Conservation (phyloP, 2,888 invertebrate species). For the Eumacrocentrus americanus region DNA sequence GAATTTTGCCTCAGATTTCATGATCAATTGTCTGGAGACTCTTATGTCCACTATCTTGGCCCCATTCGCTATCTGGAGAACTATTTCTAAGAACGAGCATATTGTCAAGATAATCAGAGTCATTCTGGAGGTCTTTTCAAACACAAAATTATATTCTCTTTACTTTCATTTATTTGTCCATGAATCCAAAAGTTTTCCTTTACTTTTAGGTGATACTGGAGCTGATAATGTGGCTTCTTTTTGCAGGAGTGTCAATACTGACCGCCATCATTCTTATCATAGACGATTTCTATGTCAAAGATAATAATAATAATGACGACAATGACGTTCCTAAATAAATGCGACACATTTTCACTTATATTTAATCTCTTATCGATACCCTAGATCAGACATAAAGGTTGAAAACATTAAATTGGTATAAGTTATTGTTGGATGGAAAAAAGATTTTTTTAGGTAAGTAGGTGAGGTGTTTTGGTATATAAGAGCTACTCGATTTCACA, state of each 20-base stretch:
- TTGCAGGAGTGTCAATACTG: conserved; percentile 47
- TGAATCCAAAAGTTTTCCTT: too few relatives aligned
- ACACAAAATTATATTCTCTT: too few relatives aligned
- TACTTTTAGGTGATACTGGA: conserved; percentile 44
- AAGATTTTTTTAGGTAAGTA: too few relatives aligned
- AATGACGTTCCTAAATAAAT: background rate
- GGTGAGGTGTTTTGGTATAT: too few relatives aligned
- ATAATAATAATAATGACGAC: conserved; percentile 1
- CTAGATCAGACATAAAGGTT: too few relatives aligned
- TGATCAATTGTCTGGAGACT: background rate
- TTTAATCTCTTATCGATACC: too few relatives aligned
- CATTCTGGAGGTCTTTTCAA: background rate
- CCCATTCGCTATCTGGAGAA: background rate
- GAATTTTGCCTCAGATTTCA: background rate
- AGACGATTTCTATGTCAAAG: conserved; percentile 37
- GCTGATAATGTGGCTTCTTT: conserved; percentile 44
- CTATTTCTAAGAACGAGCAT: background rate
- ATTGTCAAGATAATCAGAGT: background rate
- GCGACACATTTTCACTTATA: too few relatives aligned
- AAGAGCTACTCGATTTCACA: too few relatives aligned
- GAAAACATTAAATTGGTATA: too few relatives aligned
- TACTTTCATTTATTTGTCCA: too few relatives aligned
- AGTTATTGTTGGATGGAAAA: too few relatives aligned
- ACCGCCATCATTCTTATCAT: conserved; percentile 39
- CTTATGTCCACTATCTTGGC: background rate